Evolutionary conservation across 2,888 invertebrate genomes (phyloP), one percentile per base, ranked within the genome.

Genomic region (Yponomeuta malinellus): DNA sequence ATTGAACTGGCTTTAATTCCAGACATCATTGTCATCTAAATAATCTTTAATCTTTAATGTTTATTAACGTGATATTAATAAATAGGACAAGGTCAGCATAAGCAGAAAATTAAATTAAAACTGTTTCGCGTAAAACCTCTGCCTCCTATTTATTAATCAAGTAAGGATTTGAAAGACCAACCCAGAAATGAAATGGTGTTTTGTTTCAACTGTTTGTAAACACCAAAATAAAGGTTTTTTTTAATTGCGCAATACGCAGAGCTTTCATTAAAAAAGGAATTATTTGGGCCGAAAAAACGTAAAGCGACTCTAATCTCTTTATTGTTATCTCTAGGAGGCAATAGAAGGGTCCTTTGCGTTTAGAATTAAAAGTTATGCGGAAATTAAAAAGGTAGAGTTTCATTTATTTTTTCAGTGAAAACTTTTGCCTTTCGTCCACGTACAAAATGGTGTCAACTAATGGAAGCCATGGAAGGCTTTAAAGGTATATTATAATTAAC

Each of bases 231-330:
- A 43, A 43, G 43, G 43, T 43, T 43, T 5, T 43, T 43, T 43
- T 43, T 43, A 43, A 43, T 43, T 43, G 43, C 9, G 43, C 43
- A 9, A 8, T 8, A 33, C 33, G 33, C 43, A 43, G 8, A 43
- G 43, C 8, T 43, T 65, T 65, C 65, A 33, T 65, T 65, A 65
- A 65, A 65, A 65, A 65, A 10, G 65, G 5, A 31, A 65, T 65
- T 65, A 65, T 23, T 65, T 65, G 9, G 10, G 33, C 12, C 65
- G 6, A 23, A 64, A 65, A 29, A 65, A 65, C 29, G 33, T 23
- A 31, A 65, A 65, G 12, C 3, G 31, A 5, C 33, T 65, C 31
- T 65, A 65, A 65, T 65, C 65, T 65, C 29, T 31, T 65, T 65
- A 33, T 10, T 65, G 65, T 12, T 31, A 65, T 65, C 65, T 65